phyloP scores from a whole-genome alignment of 2,113 vertebrate species.

The Muscicapa adusta region DNA sequence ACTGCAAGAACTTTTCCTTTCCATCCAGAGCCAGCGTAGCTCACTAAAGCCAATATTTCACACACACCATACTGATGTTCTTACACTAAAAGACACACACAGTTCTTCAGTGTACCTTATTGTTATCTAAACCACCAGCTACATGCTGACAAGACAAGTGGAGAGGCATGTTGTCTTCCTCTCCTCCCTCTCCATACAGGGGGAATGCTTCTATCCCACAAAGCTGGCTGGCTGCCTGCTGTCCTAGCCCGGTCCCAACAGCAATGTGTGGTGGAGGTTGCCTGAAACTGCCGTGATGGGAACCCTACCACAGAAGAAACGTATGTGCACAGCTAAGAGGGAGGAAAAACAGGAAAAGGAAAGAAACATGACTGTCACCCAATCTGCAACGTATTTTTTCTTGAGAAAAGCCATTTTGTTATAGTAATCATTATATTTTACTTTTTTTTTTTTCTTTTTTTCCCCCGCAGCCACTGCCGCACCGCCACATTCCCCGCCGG shows the following conservation, averaged over 20 bases:
- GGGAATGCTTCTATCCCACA: background rate
- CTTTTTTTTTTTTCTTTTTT: no score
- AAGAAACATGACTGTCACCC: background rate
- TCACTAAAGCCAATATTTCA: background rate
- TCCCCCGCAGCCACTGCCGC: background rate
- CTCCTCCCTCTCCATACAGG: background rate
- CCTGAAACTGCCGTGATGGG: background rate
- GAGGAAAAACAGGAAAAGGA: background rate
- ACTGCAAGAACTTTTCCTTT: background rate
- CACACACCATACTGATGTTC: fast-evolving
- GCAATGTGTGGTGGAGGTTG: fast-evolving
- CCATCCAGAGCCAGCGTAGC: fast-evolving
- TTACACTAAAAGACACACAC: background rate
- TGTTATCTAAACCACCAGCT: background rate
- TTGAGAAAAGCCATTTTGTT: background rate
- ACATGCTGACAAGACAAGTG: background rate
- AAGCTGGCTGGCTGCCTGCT: no score
- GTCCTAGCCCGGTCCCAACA: no score
- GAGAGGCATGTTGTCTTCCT: background rate
- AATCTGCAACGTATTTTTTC: background rate
- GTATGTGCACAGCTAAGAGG: background rate
- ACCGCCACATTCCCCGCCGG: background rate
- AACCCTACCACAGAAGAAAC: background rate
- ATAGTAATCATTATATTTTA: background rate
- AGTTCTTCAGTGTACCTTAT: background rate